These are phyloP conservation scores for Tricholauxania praeusta DNA, from an alignment of 2,888 invertebrate species.

Conservation along the genomic window DNA sequence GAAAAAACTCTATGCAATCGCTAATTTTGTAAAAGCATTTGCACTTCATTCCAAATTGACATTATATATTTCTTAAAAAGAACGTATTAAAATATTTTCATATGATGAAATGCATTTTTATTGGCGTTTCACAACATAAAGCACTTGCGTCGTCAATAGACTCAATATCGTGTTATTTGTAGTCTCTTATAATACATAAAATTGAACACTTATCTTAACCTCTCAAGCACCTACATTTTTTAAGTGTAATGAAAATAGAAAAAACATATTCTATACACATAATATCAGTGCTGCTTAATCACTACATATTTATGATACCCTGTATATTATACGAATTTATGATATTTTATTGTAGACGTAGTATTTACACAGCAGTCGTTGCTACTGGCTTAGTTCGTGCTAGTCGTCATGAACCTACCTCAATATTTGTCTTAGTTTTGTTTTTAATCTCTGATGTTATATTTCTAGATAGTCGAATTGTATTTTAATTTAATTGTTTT, in stretches of 20 bases:
- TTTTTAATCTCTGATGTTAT: slow-evolving; percentile 1
- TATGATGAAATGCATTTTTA: too few relatives aligned
- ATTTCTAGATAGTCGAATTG: slow-evolving; percentile 26
- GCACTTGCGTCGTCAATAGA: neutral
- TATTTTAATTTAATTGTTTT: slow-evolving; percentile 27
- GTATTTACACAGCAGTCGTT: neutral
- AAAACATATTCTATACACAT: neutral
- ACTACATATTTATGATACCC: too few relatives aligned
- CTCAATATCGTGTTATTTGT: neutral
- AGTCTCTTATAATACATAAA: neutral
- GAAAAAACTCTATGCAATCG: too few relatives aligned
- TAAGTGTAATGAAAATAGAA: neutral
- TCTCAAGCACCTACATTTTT: slow-evolving; percentile 12
- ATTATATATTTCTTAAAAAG: too few relatives aligned
- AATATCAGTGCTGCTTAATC: neutral
- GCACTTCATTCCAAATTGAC: too few relatives aligned
- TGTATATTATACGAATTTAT: too few relatives aligned
- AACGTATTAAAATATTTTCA: too few relatives aligned
- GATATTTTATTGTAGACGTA: neutral
- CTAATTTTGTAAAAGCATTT: too few relatives aligned
- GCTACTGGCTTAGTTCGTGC: neutral
- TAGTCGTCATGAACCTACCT: too few relatives aligned
- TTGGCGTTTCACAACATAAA: neutral
- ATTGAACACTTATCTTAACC: slow-evolving; percentile 13
- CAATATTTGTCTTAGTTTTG: neutral